These are phyloP conservation scores for Acanthosepion esculentum DNA, from an alignment of 2,888 invertebrate species.

Conservation along the genomic window DNA sequence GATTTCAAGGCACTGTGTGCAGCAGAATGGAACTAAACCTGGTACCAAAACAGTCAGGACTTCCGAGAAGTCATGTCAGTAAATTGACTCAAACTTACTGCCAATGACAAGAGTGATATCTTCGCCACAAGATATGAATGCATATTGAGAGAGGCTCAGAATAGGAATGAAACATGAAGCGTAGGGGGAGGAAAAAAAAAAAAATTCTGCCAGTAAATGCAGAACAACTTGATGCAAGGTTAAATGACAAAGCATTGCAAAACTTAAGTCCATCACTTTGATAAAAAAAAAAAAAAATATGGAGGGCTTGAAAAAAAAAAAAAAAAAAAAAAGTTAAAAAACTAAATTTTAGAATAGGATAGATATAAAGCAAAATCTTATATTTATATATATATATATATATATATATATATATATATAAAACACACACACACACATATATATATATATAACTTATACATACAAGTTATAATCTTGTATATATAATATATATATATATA, in stretches of 20 bases:
- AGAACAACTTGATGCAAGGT: background rate
- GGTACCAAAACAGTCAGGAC: background rate
- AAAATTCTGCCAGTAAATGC: background rate
- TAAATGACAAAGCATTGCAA: background rate
- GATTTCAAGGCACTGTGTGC: conserved; percentile 33
- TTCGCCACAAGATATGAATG: background rate
- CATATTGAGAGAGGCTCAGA: background rate
- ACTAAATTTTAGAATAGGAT: background rate
- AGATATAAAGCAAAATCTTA: background rate
- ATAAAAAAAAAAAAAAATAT: background rate
- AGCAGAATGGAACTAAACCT: conserved; percentile 22
- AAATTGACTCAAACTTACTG: background rate
- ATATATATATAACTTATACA: too few species aligned
- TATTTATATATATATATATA: too few species aligned
- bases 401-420: too few species aligned
- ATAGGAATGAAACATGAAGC: background rate
- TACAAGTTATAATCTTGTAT: background rate
- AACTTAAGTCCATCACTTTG: background rate
- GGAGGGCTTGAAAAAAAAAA: background rate
- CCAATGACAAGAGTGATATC: background rate
- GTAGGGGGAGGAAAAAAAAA: background rate
- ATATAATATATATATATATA: too few species aligned
- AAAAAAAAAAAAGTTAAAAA: background rate
- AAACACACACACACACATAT: too few species aligned
- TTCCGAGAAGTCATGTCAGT: background rate